These are phyloP conservation scores for Nudaria mundana DNA, from an alignment of 2,888 invertebrate genomes.

Conservation along the genomic window DNA sequence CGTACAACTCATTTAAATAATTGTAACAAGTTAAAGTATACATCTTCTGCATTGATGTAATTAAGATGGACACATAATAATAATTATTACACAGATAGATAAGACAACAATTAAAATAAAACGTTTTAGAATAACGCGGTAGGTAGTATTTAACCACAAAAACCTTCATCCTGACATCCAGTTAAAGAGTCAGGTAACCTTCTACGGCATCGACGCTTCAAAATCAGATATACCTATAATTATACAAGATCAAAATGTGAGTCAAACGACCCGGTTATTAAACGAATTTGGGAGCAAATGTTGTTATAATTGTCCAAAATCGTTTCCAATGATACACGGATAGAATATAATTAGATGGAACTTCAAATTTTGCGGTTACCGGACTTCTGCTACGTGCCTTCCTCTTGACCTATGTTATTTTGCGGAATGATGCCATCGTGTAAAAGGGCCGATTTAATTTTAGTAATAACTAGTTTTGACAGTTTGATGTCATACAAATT, in stretches of 20 bases:
- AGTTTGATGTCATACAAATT: slow-evolving; percentile 47
- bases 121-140: slow-evolving; percentile 48
- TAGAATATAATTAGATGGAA: slow-evolving; percentile 51
- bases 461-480: slow-evolving; percentile 53
- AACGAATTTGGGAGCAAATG: slow-evolving; percentile 72
- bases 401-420: slow-evolving; percentile 49
- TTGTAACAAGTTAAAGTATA: too few species aligned
- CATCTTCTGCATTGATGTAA: too few species aligned
- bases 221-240: slow-evolving; percentile 70
- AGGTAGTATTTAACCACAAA: slow-evolving; percentile 53
- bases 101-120: slow-evolving; percentile 19
- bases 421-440: slow-evolving; percentile 40
- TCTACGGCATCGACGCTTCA: slow-evolving; percentile 54
- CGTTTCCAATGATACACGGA: slow-evolving; percentile 60
- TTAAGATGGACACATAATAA: too few species aligned
- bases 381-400: slow-evolving; percentile 56
- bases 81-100: too few species aligned
- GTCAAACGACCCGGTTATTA: slow-evolving; percentile 66
- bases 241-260: slow-evolving; percentile 71
- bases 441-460: slow-evolving; percentile 58
- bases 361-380: slow-evolving; percentile 52
- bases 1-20: too few species aligned
- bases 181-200: slow-evolving; percentile 56
- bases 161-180: slow-evolving; percentile 48
- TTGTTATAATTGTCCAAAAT: slow-evolving; percentile 69